Evolutionary conservation across 2,113 vertebrate species (phyloP), one percentile per base, ranked within the genome.

Genomic region (Semicossyphus pulcher): DNA sequence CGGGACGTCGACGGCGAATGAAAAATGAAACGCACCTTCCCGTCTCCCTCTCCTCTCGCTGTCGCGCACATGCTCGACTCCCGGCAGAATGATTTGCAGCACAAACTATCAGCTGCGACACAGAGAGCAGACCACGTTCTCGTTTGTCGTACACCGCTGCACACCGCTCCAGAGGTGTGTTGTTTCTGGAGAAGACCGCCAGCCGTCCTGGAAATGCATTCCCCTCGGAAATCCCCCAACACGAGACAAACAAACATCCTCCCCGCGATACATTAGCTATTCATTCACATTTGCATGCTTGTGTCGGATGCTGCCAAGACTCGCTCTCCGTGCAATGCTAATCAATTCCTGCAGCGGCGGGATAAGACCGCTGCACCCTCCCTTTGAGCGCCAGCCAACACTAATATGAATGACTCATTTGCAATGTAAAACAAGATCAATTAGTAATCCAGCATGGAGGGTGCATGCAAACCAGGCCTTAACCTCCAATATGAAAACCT

Each of bases 371-470:
- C 41, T 78, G 82, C 76, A 63, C 72, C 72, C 81, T 79, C 73
- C 71, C 82, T 91, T 78, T 91, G 88, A 92, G 78, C 59, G 26
- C 1, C 23, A 51, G 90, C 92, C 92, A 94, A 70, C 84, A 81
- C 87, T 91, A 86, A 91, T 91, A 90, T 91, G 85, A 91, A 91
- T 88, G 87, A 90, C 85, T 92, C 90, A 89, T 92, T 93, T 92
- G 92, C 89, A 92, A 92, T 92, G 89, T 91, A 92, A 90, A 92
- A 93, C 92, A 88, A 89, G 88, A 89, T 90, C 85, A 91, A 90
- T 92, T 91, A 89, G 88, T 91, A 90, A 91, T 87, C 80, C 81
- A 56, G 81, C 84, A 63, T 73, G 45, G 80, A 85, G 57, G 31
- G 10, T 42, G 68, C 80, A 76, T 70, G 70, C 83, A 75, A 78